Percentiles rank a stretch among this genome's conserved stretches.
Conservation (phyloP, 2,113 vertebrate species). For the Triplophysa siluroides region DNA sequence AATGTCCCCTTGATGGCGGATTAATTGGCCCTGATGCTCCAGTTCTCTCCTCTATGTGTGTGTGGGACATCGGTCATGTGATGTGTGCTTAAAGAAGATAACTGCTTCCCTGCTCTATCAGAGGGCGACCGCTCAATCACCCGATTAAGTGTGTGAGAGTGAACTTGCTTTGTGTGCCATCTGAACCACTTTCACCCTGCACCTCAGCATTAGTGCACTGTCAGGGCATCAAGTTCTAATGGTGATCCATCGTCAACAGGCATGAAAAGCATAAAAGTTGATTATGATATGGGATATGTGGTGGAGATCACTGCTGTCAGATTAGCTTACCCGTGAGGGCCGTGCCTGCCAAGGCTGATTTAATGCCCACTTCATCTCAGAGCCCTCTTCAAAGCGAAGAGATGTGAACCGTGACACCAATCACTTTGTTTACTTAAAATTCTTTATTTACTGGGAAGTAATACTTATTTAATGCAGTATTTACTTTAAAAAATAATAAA, state of each 20-base stretch:
- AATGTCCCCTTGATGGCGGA: constrained; percentile 40
- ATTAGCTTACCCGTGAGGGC: constrained; percentile 30
- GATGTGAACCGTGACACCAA: constrained; percentile 14
- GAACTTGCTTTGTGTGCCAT: neutral
- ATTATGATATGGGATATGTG: constrained; percentile 47
- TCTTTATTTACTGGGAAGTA: too few species aligned
- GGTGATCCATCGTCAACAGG: constrained; percentile 29
- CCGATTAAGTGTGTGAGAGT: neutral
- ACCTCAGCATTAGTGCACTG: constrained; percentile 7
- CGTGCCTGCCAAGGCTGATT: constrained; percentile 48
- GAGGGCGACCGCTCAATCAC: constrained; percentile 20
- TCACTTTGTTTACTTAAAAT: neutral
- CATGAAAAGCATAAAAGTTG: constrained; percentile 48
- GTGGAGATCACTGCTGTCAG: constrained; percentile 47
- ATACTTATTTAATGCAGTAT: too few species aligned
- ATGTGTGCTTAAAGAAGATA: neutral
- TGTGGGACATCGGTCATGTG: neutral
- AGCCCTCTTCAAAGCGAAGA: constrained; percentile 6
- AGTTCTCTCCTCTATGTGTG: neutral
- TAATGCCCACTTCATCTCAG: constrained; percentile 32
- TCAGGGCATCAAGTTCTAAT: constrained; percentile 15
- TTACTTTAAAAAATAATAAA: too few species aligned
- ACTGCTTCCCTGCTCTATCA: constrained; percentile 12
- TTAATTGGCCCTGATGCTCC: constrained; percentile 33
- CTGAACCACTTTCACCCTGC: constrained; percentile 23